Percentiles rank a stretch among this genome's conserved stretches.
Evolutionary conservation across 53 echinoderm and acorn worm genomes (phyloP).

Genomic region (Pentamera pediparva): DNA sequence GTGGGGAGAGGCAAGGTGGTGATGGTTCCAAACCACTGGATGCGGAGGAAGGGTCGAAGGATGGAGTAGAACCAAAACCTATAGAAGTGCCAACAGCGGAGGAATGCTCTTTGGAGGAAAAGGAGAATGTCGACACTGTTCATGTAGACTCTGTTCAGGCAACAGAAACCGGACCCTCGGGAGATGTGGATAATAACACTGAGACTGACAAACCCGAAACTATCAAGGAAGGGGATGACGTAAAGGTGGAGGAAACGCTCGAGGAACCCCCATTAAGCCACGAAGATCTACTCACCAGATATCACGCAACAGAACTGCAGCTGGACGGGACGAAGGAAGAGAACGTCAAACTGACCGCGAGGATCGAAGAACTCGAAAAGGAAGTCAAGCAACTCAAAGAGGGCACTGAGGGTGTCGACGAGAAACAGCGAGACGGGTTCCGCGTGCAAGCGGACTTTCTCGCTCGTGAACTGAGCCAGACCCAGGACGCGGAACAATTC

Average conservation of each 20-base stretch:
- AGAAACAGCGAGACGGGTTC: slow-evolving; percentile 55
- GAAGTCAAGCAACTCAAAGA: slow-evolving; percentile 33
- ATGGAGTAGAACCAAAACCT: too few relatives aligned
- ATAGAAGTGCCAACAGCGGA: too few relatives aligned
- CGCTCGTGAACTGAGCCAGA: slow-evolving; percentile 70
- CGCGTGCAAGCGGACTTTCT: slow-evolving; percentile 79
- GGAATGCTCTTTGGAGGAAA: neutral
- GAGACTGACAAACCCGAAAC: too few relatives aligned
- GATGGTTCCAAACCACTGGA: too few relatives aligned
- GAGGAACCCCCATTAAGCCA: slow-evolving; percentile 9
- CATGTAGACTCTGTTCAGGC: neutral
- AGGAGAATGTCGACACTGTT: neutral
- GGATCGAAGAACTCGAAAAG: slow-evolving; percentile 45
- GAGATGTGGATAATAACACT: neutral
- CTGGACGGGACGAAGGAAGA: slow-evolving; percentile 56
- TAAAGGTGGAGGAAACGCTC: neutral
- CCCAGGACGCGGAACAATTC: slow-evolving; percentile 79
- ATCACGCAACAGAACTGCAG: slow-evolving; percentile 45
- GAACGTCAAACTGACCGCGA: slow-evolving; percentile 35
- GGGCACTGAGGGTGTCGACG: slow-evolving; percentile 31
- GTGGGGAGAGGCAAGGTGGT: too few relatives aligned
- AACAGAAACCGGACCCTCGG: neutral
- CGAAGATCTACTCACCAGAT: slow-evolving; percentile 37
- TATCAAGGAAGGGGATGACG: too few relatives aligned
- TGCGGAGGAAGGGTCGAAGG: too few relatives aligned